Conservation (phyloP, 2,797 vertebrate species). For the Picus viridis region DNA sequence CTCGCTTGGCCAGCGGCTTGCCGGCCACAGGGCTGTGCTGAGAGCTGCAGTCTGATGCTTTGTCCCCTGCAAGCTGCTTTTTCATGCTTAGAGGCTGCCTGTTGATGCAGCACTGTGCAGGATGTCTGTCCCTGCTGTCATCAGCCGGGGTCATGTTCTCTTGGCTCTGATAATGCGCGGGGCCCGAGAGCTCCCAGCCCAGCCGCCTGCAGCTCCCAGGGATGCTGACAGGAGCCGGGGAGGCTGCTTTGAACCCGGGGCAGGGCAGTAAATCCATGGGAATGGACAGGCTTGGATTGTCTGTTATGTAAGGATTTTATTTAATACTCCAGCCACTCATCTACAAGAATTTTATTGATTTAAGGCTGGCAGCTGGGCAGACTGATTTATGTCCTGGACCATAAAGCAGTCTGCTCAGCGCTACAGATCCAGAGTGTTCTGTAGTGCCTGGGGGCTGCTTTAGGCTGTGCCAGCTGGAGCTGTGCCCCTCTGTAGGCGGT, state of each 20-base stretch:
- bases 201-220: too few relatives aligned
- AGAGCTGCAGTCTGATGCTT: background rate
- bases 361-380: slow-evolving; percentile 35
- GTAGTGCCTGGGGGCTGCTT: background rate
- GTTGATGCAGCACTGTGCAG: background rate
- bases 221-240: background rate
- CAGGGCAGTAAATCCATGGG: slow-evolving; percentile 49
- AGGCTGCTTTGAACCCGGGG: background rate
- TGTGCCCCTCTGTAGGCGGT: background rate
- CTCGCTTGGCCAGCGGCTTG: background rate
- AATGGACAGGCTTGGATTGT: slow-evolving; percentile 17
- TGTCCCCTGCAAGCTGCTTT: background rate
- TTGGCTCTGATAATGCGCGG: background rate
- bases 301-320: slow-evolving; percentile 56
- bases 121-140: background rate
- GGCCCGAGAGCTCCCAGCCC: background rate
- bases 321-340: slow-evolving; percentile 49
- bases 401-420: slow-evolving; percentile 8
- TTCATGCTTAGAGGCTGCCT: background rate
- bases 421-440: background rate
- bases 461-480: background rate
- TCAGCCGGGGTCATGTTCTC: background rate
- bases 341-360: slow-evolving; percentile 63
- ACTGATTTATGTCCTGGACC: slow-evolving; percentile 9
- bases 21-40: background rate